Conservation (phyloP, 2,888 invertebrate species). For the Xanthia icteritia region DNA sequence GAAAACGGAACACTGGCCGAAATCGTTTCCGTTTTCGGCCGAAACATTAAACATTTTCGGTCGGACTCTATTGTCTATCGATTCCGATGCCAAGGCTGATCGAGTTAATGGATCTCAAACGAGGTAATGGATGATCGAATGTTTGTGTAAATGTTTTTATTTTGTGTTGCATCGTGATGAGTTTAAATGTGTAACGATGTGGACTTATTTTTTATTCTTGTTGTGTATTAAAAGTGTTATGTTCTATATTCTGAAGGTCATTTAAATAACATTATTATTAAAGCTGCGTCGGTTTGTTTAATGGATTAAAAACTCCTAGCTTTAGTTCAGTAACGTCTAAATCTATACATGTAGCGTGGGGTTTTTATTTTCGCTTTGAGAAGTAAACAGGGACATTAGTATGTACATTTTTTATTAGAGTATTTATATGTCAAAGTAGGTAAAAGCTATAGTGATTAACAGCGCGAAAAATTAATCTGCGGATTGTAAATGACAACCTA, state of each 20-base stretch:
- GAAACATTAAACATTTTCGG: neutral
- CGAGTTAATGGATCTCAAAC: constrained; percentile 48
- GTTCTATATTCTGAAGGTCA: constrained; percentile 17
- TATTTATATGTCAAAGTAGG: neutral
- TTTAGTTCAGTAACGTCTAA: neutral
- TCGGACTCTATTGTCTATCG: constrained; percentile 27
- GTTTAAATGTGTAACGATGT: constrained; percentile 27
- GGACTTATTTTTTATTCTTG: neutral
- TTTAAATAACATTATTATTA: neutral
- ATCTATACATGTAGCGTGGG: neutral
- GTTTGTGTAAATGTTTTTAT: constrained; percentile 16
- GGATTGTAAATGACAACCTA: neutral
- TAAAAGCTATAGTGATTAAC: neutral
- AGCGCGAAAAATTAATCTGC: neutral
- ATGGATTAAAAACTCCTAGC: neutral
- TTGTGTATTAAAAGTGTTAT: neutral
- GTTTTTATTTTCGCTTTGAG: neutral
- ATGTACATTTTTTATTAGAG: neutral
- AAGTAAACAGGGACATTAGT: neutral
- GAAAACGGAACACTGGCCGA: neutral
- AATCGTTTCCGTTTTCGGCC: neutral
- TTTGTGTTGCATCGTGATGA: constrained; percentile 24
- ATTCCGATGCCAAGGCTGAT: constrained; percentile 55
- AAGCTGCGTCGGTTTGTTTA: neutral
- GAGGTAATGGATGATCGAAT: constrained; percentile 42